phyloP scores from a whole-genome alignment of 1,140 invertebrate species.

The Sitobion miscanthi region DNA sequence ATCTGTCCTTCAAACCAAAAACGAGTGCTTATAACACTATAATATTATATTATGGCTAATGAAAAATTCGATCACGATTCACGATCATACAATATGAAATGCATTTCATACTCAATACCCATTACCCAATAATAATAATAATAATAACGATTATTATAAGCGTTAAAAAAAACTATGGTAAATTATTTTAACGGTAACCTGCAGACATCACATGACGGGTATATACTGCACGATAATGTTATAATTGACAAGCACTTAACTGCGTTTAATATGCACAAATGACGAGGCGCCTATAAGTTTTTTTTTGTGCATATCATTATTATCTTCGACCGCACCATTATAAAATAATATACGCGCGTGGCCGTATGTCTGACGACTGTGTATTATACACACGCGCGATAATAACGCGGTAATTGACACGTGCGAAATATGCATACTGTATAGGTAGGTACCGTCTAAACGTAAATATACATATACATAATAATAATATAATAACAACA shows the following conservation, averaged over 20 bases:
- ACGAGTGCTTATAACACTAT: not conserved
- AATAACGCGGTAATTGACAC: constrained; percentile 38
- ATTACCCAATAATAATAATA: not conserved
- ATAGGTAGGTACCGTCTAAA: not conserved
- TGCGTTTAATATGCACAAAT: not conserved
- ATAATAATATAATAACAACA: not conserved
- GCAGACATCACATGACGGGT: not conserved
- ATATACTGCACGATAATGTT: not conserved
- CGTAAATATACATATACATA: too few species aligned
- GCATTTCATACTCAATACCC: not conserved
- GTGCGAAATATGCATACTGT: not conserved
- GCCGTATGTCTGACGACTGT: too few species aligned
- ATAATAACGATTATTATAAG: not conserved
- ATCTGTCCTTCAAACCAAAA: not conserved
- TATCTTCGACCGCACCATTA: not conserved
- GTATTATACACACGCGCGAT: not conserved
- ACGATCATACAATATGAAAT: not conserved
- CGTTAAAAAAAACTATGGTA: too few species aligned
- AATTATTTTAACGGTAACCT: not conserved
- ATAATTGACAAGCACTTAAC: constrained; percentile 5
- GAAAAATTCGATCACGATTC: not conserved
- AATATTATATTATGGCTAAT: not conserved
- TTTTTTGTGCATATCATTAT: not conserved
- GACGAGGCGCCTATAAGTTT: not conserved
- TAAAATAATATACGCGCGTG: not conserved